A percentile compares a stretch with the other conserved stretches of the same genome.
Conservation (phyloP, 2,888 invertebrate genomes). For the Chelonus formosanus region DNA sequence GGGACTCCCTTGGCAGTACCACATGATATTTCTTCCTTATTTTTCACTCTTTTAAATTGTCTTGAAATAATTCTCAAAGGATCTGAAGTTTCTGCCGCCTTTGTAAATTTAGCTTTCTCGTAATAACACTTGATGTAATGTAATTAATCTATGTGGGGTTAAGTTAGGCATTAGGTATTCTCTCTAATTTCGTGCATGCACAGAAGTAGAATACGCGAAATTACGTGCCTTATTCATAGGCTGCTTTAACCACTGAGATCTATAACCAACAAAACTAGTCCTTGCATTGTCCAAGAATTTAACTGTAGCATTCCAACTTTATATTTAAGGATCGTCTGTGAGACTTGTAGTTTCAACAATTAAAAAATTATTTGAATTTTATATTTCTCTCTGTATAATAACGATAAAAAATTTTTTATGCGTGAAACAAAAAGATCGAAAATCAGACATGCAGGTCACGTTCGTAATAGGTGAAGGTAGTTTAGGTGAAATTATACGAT, state of each 20-base stretch:
- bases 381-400: too few relatives aligned
- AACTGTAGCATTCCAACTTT: not conserved
- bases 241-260: not conserved
- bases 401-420: slow-evolving; percentile 15
- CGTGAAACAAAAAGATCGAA: not conserved
- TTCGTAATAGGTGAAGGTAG: slow-evolving; percentile 23
- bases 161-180: slow-evolving; percentile 1
- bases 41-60: too few relatives aligned
- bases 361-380: too few relatives aligned
- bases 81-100: too few relatives aligned
- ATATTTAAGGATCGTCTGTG: not conserved
- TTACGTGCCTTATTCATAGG: slow-evolving; percentile 3
- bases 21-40: too few relatives aligned
- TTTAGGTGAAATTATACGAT: slow-evolving; percentile 30
- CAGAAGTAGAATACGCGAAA: not conserved
- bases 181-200: slow-evolving; percentile 1
- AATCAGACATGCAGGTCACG: slow-evolving; percentile 29
- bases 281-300: not conserved
- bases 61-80: too few relatives aligned
- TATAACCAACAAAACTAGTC: slow-evolving; percentile 4
- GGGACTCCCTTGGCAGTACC: too few relatives aligned
- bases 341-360: too few relatives aligned
- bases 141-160: not conserved
- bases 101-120: too few relatives aligned
- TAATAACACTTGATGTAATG: too few relatives aligned